Conservation (phyloP, 1,140 invertebrate species). For the Sipha flava region DNA sequence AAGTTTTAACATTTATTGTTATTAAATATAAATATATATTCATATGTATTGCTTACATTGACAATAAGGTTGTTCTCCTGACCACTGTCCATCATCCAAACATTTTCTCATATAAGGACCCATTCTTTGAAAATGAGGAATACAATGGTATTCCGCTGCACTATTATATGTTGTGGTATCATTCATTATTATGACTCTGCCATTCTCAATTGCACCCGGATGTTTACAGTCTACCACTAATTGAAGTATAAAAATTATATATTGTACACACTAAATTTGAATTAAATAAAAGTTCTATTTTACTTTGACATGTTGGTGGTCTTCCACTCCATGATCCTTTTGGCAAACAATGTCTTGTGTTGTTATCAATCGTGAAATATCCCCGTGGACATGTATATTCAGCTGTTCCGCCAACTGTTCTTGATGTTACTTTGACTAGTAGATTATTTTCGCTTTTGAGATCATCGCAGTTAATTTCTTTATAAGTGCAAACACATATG, state of each 20-base stretch:
- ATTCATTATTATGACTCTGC: conserved; percentile 75
- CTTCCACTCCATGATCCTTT: conserved; percentile 75
- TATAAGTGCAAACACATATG: conserved; percentile 37
- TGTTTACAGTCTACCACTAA: conserved; percentile 73
- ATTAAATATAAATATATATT: too few relatives aligned
- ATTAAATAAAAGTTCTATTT: conserved; percentile 42
- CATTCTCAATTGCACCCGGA: conserved; percentile 70
- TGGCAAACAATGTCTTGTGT: conserved; percentile 62
- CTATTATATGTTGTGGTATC: conserved; percentile 70
- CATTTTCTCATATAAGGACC: conserved; percentile 75
- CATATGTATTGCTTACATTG: too few relatives aligned
- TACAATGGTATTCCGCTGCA: conserved; percentile 77
- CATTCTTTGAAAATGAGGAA: conserved; percentile 70
- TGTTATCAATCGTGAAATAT: conserved; percentile 68
- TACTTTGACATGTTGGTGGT: conserved; percentile 71
- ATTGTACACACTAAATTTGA: background rate
- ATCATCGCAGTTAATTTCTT: conserved; percentile 69
- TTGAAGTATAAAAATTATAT: conserved; percentile 38
- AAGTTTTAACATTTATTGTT: too few relatives aligned
- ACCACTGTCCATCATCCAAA: conserved; percentile 71
- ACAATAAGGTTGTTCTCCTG: conserved; percentile 69
- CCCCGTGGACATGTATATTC: conserved; percentile 74
- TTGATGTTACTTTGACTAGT: conserved; percentile 53
- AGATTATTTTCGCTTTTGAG: conserved; percentile 54
- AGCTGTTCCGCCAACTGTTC: conserved; percentile 65